Base-by-base conservation (phyloP, 2,888 invertebrate species). In the Eurytoma californica region DNA sequence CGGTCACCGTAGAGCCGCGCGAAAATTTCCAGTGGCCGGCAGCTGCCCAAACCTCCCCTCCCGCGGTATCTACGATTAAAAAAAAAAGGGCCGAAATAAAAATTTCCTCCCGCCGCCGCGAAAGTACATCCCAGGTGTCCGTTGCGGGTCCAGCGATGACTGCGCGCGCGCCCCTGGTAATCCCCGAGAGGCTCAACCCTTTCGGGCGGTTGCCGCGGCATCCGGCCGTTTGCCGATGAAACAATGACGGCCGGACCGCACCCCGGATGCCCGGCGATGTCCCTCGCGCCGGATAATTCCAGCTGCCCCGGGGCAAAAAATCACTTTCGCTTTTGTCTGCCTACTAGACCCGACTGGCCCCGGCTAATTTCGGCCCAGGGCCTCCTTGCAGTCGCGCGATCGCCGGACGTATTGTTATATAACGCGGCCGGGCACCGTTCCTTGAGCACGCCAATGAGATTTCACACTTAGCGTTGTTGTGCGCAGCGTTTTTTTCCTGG, bases 191-290 rank as follows among this genome's bases (percentile, higher is more conserved):
- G 82, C 84, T 86, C 81, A 84, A 86, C 86, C 86, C 87, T 87
- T 80, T 82, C 70, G 72, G 16, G 39, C 65, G 39, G 51, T 5
- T 30, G 61, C 20, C 57, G 28, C 24, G 74, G 55, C 57, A 60
- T 63, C 49, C 80, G 79, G 61, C 69, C 80, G 74, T 69, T 76
- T 63, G 63, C 63, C 68, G 66, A 77, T 61, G 61, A 53, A 63
- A 89, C 89, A 89, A 89, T 87, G 83, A 84, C 70, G 83, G 83
- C 89, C 84, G 89, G 89, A 89, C 89, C 87, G 88, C 88, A 88
- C 89, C 89, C 75, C 77, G 89, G 89, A 88, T 88, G 87, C 73
- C 65, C 86, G 83, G 84, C 76, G 72, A 85, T 86, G 85, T 87
- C 85, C 85, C 86, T 84, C 80, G 84, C 83, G 72, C 82, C 82